A percentile compares a stretch with the other conserved stretches of the same genome.
Conservation (phyloP, 2,888 invertebrate species). For the Chironomus tentans region DNA sequence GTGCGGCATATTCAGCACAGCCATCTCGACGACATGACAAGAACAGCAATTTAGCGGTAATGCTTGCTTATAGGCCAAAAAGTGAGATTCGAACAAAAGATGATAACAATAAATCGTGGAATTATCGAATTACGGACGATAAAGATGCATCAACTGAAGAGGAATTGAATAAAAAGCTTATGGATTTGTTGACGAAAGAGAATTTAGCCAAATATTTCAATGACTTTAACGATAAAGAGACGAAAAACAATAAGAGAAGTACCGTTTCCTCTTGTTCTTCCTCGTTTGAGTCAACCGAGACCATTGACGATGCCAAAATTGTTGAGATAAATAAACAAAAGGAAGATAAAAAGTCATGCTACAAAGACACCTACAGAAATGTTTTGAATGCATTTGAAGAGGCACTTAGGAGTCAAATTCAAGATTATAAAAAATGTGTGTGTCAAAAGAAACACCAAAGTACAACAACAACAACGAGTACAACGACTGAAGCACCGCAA, state of each 20-base stretch:
- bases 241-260: not conserved
- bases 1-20: slow-evolving; percentile 4
- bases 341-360: slow-evolving; percentile 7
- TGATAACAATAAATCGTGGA: slow-evolving; percentile 1
- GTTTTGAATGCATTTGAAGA: slow-evolving; percentile 16
- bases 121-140: slow-evolving; percentile 1
- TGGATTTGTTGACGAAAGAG: slow-evolving; percentile 2
- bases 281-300: not conserved
- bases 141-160: not conserved
- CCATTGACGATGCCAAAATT: slow-evolving; percentile 5
- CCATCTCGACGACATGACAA: not conserved
- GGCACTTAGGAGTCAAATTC: slow-evolving; percentile 18
- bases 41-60: slow-evolving; percentile 9
- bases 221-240: not conserved
- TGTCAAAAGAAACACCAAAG: slow-evolving; percentile 11
- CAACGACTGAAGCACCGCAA: not conserved
- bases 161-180: not conserved
- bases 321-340: not conserved
- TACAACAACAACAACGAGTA: slow-evolving; percentile 9
- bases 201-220: not conserved
- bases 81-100: slow-evolving; percentile 13
- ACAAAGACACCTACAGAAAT: slow-evolving; percentile 13
- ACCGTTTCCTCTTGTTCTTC: not conserved
- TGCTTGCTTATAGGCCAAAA: slow-evolving; percentile 15
- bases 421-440: slow-evolving; percentile 17